Evolutionary conservation across 2,113 vertebrate species (phyloP).

Genomic region (Rousettus leschenaultii): DNA sequence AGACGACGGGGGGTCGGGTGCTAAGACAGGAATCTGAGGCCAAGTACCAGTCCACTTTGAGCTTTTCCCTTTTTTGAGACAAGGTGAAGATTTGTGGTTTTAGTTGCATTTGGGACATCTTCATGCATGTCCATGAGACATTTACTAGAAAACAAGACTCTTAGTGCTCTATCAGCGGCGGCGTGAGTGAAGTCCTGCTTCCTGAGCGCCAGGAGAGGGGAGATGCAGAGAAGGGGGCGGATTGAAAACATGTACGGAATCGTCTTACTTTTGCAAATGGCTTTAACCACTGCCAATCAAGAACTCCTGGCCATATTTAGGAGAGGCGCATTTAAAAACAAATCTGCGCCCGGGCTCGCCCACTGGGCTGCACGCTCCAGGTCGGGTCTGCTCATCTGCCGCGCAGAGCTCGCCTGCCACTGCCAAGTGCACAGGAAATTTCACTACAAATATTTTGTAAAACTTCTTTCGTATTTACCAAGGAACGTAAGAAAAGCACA

Average conservation of each 20-base stretch:
- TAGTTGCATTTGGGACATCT: background rate
- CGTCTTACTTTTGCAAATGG: background rate
- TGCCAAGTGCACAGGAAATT: background rate
- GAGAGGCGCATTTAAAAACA: background rate
- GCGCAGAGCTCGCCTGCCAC: background rate
- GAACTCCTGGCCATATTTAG: background rate
- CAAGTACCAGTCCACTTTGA: background rate
- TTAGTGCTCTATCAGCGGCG: background rate
- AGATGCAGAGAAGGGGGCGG: background rate
- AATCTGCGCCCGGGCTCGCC: background rate
- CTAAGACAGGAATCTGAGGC: background rate
- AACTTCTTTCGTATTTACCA: background rate
- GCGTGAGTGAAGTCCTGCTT: background rate
- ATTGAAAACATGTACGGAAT: background rate
- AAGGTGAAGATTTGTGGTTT: background rate
- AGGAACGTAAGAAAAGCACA: background rate
- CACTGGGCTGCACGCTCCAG: background rate
- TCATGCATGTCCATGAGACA: background rate
- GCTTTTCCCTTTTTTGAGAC: background rate
- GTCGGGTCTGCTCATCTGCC: background rate
- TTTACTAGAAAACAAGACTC: background rate
- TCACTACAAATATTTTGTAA: background rate
- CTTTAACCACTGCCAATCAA: background rate
- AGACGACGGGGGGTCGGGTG: accelerated
- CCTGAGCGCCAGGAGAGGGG: too few relatives aligned